Conservation (phyloP, 2,113 vertebrate genomes). For the Cygnus atratus region DNA sequence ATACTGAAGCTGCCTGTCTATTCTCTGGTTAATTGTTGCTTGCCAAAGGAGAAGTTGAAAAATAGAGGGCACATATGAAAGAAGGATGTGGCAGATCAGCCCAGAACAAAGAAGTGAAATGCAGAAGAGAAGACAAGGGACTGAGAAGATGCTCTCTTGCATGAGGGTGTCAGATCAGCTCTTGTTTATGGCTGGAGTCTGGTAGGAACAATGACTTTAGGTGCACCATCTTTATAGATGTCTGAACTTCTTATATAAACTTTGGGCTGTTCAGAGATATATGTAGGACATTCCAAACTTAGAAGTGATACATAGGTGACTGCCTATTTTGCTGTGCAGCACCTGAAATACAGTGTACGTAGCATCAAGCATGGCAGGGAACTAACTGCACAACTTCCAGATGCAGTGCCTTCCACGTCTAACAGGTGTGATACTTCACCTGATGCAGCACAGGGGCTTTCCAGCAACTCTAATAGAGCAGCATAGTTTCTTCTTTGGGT, state of each 20-base stretch:
- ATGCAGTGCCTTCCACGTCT: background rate
- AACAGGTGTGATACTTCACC: background rate
- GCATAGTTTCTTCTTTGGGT: background rate
- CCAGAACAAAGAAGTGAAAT: background rate
- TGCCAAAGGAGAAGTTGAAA: background rate
- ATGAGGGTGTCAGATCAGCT: background rate
- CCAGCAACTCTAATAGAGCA: background rate
- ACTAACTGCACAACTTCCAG: background rate
- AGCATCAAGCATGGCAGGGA: background rate
- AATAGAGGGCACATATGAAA: fast-evolving
- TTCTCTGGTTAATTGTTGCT: background rate
- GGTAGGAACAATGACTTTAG: background rate
- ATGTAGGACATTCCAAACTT: background rate
- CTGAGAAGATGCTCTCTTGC: background rate
- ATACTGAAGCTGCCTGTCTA: background rate
- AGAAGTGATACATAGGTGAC: background rate
- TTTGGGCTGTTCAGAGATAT: background rate
- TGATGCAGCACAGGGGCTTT: background rate
- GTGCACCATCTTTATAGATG: background rate
- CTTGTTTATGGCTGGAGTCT: background rate
- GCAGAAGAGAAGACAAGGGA: background rate
- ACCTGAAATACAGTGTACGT: background rate
- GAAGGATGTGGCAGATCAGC: background rate
- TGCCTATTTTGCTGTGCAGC: background rate
- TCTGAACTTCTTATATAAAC: background rate